These are phyloP conservation scores for Cromileptes altivelis DNA, from an alignment of 2,113 vertebrate genomes.

Conservation along the genomic window DNA sequence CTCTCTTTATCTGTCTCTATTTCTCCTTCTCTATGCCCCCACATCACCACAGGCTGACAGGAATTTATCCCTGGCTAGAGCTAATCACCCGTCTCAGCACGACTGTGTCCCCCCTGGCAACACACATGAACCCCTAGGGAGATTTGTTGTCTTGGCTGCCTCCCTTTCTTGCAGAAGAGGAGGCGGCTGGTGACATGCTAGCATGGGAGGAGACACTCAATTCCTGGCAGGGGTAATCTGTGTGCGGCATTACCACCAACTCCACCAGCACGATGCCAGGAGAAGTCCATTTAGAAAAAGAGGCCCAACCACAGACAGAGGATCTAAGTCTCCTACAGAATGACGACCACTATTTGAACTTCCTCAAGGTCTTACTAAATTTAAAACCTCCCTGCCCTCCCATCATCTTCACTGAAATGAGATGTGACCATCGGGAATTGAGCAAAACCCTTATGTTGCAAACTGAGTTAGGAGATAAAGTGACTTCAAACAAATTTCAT, in stretches of 20 bases:
- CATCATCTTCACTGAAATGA: slow-evolving; percentile 10
- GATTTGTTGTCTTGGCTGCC: slow-evolving; percentile 56
- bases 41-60: slow-evolving; percentile 41
- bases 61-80: slow-evolving; percentile 49
- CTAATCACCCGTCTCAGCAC: slow-evolving; percentile 57
- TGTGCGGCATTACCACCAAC: slow-evolving; percentile 57
- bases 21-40: slow-evolving; percentile 1
- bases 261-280: slow-evolving; percentile 55
- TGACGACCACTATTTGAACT: slow-evolving; percentile 30
- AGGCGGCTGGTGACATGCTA: slow-evolving; percentile 48
- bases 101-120: not conserved
- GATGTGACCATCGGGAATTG: not conserved
- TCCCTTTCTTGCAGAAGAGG: slow-evolving; percentile 40
- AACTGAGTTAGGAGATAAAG: not conserved
- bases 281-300: slow-evolving; percentile 33
- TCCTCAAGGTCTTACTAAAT: not conserved
- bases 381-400: not conserved
- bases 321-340: slow-evolving; percentile 36
- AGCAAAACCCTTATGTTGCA: not conserved
- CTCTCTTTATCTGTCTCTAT: slow-evolving; percentile 20
- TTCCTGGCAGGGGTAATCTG: slow-evolving; percentile 63
- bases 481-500: not conserved
- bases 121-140: slow-evolving; percentile 41
- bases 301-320: slow-evolving; percentile 23
- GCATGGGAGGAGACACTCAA: slow-evolving; percentile 36